phyloP scores from a whole-genome alignment of 1,140 invertebrate genomes.

The Agrypnia vestita region DNA sequence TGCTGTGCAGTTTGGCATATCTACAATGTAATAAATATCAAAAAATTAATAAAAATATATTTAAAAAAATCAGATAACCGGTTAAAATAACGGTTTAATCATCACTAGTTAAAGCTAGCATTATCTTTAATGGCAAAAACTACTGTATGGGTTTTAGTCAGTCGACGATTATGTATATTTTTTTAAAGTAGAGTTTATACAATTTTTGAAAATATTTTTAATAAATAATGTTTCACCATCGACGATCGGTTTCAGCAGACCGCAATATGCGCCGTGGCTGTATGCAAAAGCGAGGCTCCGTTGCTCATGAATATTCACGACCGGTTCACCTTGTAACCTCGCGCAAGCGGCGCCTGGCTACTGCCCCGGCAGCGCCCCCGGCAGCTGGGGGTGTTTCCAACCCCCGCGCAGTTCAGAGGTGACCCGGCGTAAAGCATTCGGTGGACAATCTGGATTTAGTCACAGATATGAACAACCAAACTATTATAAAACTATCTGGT shows the following conservation, averaged over 20 bases:
- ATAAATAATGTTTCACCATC: too few species aligned
- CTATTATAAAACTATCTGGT: neutral
- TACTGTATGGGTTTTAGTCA: too few species aligned
- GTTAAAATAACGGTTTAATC: too few species aligned
- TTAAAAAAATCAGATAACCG: too few species aligned
- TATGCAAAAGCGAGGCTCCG: constrained; percentile 26
- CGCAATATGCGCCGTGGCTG: neutral
- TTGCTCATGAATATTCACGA: constrained; percentile 35
- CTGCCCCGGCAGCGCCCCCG: neutral
- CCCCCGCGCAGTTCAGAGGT: neutral
- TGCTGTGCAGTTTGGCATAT: too few species aligned
- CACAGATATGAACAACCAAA: neutral
- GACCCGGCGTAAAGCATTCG: constrained; percentile 29
- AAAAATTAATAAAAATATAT: too few species aligned
- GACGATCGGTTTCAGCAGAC: neutral
- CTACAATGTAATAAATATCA: too few species aligned
- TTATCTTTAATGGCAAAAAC: too few species aligned
- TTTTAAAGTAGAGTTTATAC: too few species aligned
- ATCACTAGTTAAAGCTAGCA: too few species aligned
- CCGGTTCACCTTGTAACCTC: constrained; percentile 31
- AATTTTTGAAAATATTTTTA: too few species aligned
- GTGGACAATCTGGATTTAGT: constrained; percentile 11
- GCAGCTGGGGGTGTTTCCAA: neutral
- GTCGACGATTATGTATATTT: too few species aligned
- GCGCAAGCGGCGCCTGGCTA: neutral